Evolutionary conservation across 92 coral and sea anemone species (phyloP), one percentile per base, ranked within the genome.

Genomic region (Zoanthus sansibaricus): DNA sequence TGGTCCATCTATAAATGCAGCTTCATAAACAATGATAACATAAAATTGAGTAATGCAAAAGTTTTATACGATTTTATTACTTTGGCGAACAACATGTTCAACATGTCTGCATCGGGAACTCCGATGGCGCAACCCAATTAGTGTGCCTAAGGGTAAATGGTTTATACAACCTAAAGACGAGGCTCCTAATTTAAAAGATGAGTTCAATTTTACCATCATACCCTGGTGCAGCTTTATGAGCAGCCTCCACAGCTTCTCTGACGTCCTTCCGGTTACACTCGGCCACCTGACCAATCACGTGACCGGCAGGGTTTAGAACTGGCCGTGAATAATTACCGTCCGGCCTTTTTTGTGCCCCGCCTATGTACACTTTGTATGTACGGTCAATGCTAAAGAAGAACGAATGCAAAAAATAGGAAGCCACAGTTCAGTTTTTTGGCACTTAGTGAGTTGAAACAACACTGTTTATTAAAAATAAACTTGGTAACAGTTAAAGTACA

Each of bases 161-260:
- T 3, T 7, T 49, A 49, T 7, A 49, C 1, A 49, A 11, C 69
- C 1, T 7, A 16, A 8, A 62, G n/a, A 58, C 20, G 21, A 10
- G 8, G 21, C 69, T 16, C 8, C 10, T 62, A 21, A 17, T 62
- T 3, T 17, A 9, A 62, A 62, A 62, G 21, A 12, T 5, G 31
- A 30, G 12, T 3, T 2, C 6, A 1, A 69, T 33, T 69, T 14
- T 31, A 13, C 21, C 47, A 55, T n/a, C 78, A 37, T 86, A 96
- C 99, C 99, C 99, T 64, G 99, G 93, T 44, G 99, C 96, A 14
- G 99, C 99, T 73, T 96, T 96, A 77, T 94, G 95, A 4, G 99
- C 99, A 2, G 99, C 99, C 88, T 96, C 99, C 51, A 96, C 99
- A n/a, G 98, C 97, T 51, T 96, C 99, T 56, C 99, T 90, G 82